These are phyloP conservation scores for Manis javanica DNA, from an alignment of 2,797 vertebrate species.

Conservation along the genomic window DNA sequence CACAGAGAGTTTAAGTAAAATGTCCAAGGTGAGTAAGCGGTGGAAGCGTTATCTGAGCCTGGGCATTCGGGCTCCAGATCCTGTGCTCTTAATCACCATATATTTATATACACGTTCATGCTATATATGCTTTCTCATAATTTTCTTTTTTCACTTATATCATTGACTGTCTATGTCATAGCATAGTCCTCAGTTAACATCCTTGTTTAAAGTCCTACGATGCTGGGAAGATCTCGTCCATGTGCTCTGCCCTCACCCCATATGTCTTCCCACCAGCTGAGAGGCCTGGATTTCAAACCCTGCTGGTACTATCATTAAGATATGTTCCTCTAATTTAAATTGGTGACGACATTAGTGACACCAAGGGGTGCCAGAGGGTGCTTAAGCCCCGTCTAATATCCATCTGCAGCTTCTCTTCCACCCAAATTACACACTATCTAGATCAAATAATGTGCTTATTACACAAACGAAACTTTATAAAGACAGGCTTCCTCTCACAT, in stretches of 20 bases:
- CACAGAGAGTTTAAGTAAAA: constrained; percentile 5
- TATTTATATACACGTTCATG: no score
- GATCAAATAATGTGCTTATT: background rate
- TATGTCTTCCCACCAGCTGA: background rate
- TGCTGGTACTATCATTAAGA: background rate
- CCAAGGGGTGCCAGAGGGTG: background rate
- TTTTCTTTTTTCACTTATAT: background rate
- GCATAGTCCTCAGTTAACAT: background rate
- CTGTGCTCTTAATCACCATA: background rate
- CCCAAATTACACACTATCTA: background rate
- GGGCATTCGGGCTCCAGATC: background rate
- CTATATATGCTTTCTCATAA: background rate
- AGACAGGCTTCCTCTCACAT: background rate
- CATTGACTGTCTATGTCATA: background rate
- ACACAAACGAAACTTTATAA: background rate
- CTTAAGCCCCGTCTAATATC: background rate
- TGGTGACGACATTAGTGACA: background rate
- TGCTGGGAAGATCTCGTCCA: background rate
- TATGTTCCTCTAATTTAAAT: background rate
- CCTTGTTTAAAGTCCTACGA: background rate
- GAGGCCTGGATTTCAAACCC: background rate
- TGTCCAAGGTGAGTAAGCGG: background rate
- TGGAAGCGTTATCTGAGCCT: background rate
- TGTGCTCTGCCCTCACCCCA: background rate
- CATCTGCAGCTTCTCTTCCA: background rate